phyloP scores from a whole-genome alignment of 2,113 vertebrate species.

The Clinocottus analis region DNA sequence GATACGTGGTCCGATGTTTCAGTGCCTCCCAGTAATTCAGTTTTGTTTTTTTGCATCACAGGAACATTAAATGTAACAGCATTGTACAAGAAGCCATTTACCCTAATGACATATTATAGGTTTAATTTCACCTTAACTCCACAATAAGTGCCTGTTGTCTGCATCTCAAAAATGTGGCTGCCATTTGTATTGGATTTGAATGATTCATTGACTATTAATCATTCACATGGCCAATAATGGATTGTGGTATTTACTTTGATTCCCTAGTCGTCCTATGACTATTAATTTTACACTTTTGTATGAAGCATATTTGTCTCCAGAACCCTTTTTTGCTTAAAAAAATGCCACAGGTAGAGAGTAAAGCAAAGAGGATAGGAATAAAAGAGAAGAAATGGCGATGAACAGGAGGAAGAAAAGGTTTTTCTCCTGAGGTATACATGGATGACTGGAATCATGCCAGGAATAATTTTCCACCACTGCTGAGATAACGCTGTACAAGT shows the following conservation, averaged over 20 bases:
- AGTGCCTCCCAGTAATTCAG: background rate
- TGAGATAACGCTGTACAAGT: conserved; percentile 36
- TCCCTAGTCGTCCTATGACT: background rate
- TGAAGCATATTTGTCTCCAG: background rate
- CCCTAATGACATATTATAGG: background rate
- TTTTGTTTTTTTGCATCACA: background rate
- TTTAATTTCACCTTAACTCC: background rate
- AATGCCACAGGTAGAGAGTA: background rate
- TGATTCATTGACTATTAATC: background rate
- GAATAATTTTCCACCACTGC: conserved; percentile 35
- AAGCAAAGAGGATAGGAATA: background rate
- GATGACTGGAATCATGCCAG: conserved; percentile 27
- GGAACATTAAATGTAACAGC: background rate
- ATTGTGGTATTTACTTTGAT: background rate
- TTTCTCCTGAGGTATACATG: conserved; percentile 39
- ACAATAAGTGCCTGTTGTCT: background rate
- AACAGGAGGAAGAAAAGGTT: conserved; percentile 17
- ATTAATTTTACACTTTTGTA: background rate
- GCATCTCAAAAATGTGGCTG: background rate
- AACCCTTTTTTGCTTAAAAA: background rate
- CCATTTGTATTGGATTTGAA: background rate
- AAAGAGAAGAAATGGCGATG: background rate
- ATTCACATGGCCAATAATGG: background rate
- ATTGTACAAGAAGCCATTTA: background rate
- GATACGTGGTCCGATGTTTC: background rate